Percentiles rank a stretch among this genome's conserved stretches.
Conservation (phyloP, 2,888 invertebrate species). For the Agrenia bidenticulata region DNA sequence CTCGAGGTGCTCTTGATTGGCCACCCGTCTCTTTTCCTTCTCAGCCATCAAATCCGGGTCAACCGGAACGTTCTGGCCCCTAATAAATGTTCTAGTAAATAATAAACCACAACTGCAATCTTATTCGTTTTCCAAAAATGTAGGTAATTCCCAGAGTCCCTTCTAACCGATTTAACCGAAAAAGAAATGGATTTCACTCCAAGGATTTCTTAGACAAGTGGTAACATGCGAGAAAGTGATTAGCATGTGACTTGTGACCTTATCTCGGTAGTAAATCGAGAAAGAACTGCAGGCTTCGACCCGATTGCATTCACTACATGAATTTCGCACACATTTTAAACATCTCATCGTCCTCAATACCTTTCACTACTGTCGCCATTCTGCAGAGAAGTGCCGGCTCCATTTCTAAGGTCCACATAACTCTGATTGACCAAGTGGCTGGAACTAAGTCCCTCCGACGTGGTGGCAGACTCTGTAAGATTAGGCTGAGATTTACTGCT, state of each 20-base stretch:
- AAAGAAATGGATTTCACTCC: neutral
- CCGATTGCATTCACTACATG: no score
- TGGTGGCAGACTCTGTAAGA: constrained; percentile 26
- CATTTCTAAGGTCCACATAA: constrained; percentile 36
- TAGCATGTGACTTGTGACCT: no score
- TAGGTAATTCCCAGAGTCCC: no score
- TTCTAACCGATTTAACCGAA: no score
- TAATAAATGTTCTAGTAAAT: constrained; percentile 64
- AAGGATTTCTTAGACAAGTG: neutral
- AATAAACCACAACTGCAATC: no score
- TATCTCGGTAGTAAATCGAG: no score
- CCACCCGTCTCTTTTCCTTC: constrained; percentile 75
- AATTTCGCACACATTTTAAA: no score
- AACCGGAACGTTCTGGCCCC: constrained; percentile 82
- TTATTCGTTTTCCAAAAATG: no score
- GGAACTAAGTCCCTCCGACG: constrained; percentile 4
- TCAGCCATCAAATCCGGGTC: constrained; percentile 79
- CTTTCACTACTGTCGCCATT: neutral
- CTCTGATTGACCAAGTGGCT: constrained; percentile 32
- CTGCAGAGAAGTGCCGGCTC: neutral
- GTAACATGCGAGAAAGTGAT: constrained; percentile 15
- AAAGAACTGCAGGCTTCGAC: no score
- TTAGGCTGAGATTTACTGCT: constrained; percentile 41
- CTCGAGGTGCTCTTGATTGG: constrained; percentile 81
- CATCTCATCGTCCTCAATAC: no score